Percentiles rank a stretch among this genome's conserved stretches.
Evolutionary conservation across 2,797 vertebrate genomes (phyloP).

Genomic region (Falco peregrinus): DNA sequence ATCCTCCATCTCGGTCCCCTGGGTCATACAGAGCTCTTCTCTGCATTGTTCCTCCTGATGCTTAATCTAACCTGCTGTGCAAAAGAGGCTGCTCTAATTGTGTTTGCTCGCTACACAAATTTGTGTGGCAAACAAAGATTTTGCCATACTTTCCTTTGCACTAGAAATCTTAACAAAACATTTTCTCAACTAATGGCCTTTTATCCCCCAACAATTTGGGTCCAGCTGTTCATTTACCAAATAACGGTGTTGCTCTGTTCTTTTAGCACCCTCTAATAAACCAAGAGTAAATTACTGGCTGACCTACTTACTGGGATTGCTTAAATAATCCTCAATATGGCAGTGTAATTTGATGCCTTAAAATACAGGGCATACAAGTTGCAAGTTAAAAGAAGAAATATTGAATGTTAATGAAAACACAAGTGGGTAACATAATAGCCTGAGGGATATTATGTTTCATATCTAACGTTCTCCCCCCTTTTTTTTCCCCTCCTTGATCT

Average conservation of each 20-base stretch:
- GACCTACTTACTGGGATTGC: constrained; percentile 68
- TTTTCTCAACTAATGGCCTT: not conserved
- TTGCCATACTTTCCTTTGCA: not conserved
- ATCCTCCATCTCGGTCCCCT: not conserved
- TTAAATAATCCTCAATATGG: constrained; percentile 66
- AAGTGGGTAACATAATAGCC: constrained; percentile 12
- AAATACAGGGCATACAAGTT: constrained; percentile 36
- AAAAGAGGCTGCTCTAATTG: not conserved
- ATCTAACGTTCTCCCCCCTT: not conserved
- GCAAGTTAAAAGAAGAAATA: constrained; percentile 40
- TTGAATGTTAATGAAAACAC: constrained; percentile 15
- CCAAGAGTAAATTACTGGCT: constrained; percentile 50
- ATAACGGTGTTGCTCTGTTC: constrained; percentile 25
- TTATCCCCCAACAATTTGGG: not conserved
- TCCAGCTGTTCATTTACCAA: constrained; percentile 45
- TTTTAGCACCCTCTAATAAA: constrained; percentile 58
- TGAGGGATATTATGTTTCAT: constrained; percentile 5
- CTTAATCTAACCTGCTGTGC: constrained; percentile 1
- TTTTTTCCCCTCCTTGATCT: not conserved
- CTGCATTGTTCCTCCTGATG: not conserved
- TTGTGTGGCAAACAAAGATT: not conserved
- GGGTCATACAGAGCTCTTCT: not conserved
- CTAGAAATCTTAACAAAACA: not conserved
- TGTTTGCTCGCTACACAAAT: not conserved
- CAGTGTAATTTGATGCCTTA: constrained; percentile 57